Percentiles rank a stretch among this genome's conserved stretches.
phyloP scores from a whole-genome alignment of 2,113 vertebrate genomes.

The Centropus unirufus region DNA sequence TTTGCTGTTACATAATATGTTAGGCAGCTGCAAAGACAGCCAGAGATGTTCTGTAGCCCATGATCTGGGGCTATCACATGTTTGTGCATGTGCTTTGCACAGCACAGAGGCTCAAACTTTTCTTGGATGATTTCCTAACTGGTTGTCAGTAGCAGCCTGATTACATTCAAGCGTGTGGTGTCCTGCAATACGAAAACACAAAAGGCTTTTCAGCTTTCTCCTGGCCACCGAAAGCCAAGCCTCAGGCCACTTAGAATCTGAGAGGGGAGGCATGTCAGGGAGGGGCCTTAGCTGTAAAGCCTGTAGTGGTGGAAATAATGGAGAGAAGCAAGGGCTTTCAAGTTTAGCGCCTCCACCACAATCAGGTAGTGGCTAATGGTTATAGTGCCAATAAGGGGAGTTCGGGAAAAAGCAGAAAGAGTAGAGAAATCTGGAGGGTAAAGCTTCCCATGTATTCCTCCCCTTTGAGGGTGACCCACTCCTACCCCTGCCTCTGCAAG shows the following conservation, averaged over 20 bases:
- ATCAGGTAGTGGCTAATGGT: fast-evolving
- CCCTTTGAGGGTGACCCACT: background rate
- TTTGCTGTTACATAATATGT: constrained; percentile 14
- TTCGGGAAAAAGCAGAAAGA: background rate
- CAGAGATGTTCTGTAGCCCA: background rate
- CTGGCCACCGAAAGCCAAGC: background rate
- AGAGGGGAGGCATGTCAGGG: background rate
- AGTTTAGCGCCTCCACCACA: background rate
- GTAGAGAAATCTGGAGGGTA: background rate
- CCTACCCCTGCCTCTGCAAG: background rate
- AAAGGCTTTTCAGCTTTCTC: background rate
- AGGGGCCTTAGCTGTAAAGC: background rate
- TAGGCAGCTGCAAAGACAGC: constrained; percentile 11
- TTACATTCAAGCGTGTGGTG: background rate
- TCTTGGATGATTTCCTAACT: background rate
- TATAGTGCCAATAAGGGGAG: background rate
- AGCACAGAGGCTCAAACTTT: background rate
- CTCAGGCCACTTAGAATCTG: background rate
- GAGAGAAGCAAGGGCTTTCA: background rate
- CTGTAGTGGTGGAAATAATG: background rate
- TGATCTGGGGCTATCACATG: background rate
- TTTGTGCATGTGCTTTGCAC: background rate
- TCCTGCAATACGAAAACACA: background rate
- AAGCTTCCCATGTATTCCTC: background rate
- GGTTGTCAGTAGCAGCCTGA: background rate